Conservation (phyloP, 2,113 vertebrate genomes). For the Stictonetta naevosa region DNA sequence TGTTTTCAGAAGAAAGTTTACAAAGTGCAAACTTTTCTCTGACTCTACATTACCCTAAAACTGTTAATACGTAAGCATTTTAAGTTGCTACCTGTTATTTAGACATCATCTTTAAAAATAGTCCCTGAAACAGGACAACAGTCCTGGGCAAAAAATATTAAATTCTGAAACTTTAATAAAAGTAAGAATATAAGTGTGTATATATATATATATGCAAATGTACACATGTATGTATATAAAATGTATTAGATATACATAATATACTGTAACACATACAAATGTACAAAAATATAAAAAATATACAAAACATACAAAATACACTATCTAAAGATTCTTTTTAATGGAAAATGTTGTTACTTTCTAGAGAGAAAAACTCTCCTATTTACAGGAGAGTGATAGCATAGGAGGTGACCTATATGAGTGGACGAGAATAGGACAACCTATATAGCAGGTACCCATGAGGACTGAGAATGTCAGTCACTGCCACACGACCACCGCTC, state of each 20-base stretch:
- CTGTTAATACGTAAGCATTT: not conserved
- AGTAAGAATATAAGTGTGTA: not conserved
- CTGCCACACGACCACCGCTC: not conserved
- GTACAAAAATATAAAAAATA: not conserved
- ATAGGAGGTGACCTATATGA: not conserved
- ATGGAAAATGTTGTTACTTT: not conserved
- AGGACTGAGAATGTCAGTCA: not conserved
- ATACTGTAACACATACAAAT: not conserved
- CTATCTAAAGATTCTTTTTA: not conserved
- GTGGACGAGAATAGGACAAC: not conserved
- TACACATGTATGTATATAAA: not conserved
- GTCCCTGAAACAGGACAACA: not conserved
- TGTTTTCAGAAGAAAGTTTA: not conserved
- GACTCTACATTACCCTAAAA: not conserved
- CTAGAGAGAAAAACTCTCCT: not conserved
- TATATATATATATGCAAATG: not conserved
- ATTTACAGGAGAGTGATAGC: not conserved
- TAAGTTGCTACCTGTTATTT: not conserved
- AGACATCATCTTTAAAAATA: not conserved
- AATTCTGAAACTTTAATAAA: slow-evolving; percentile 42
- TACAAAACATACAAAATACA: not conserved
- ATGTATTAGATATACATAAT: not conserved
- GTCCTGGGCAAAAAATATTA: slow-evolving; percentile 21
- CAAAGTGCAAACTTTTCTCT: not conserved
- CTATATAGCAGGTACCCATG: not conserved